Evolutionary conservation across 1,140 invertebrate genomes (phyloP), one percentile per base, ranked within the genome.

Genomic region (Calliphora vicina): DNA sequence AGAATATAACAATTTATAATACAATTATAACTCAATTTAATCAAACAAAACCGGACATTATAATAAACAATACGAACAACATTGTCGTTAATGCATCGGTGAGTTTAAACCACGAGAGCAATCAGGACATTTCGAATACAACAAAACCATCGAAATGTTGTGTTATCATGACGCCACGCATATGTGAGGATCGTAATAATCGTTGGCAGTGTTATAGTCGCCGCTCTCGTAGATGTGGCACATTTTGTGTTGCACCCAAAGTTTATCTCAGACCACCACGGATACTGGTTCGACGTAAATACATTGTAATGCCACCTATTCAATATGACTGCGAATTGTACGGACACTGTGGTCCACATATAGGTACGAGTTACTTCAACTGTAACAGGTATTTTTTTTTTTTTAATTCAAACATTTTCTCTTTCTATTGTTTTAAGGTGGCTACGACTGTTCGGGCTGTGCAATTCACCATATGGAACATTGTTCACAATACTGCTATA

Each of bases 391-490:
- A 67, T 13, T 8, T 29, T 35, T 35, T 35, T 35, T 2, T 35
- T 8, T 6, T 35, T 8, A 35, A 35, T 35, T 35, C 10, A 1
- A 35, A 35, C 10, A 35, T 35, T 35, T 35, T 8, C 35, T 35
- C 1, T 35, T 35, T 5, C 35, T 35, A n/a, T n/a, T n/a, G n/a
- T n/a, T 43, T 43, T 9, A 45, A 87, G 86, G 86, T 26, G 74
- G 78, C 45, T 84, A 87, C 12, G 88, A 88, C 43, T 88, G 88
- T 82, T 89, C 88, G 13, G 88, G 88, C 23, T 88, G 88, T 83
- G 83, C 84, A 0, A 10, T 10, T 4, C 82, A 85, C 17, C 0
- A 67, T 15, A 35, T 80, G 35, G 5, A 42, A 20, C 29, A 72
- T 27, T 89, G 87, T 26, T 88, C 88, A 12, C 35, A 82, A 15